These are phyloP conservation scores for Manis pentadactyla DNA, from an alignment of 2,797 vertebrate genomes.

Conservation along the genomic window DNA sequence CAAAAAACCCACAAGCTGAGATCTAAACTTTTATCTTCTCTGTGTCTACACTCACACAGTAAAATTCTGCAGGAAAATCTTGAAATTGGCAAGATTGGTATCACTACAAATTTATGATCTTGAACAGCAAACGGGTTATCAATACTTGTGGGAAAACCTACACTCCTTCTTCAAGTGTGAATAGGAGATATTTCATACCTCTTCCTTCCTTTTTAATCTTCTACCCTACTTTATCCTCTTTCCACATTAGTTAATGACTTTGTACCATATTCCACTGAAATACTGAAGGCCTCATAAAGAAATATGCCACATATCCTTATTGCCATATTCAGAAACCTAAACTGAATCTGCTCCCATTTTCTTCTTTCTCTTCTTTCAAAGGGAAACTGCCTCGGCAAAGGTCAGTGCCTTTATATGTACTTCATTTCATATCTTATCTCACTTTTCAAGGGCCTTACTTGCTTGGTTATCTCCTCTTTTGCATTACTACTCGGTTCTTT, in stretches of 20 bases:
- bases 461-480: neutral
- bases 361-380: neutral
- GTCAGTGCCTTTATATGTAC: neutral
- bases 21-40: constrained; percentile 8
- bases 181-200: neutral
- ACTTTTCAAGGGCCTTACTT: neutral
- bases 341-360: neutral
- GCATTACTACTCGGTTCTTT: neutral
- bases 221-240: neutral
- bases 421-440: neutral
- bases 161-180: neutral
- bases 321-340: neutral
- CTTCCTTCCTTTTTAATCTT: neutral
- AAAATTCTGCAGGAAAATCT: neutral
- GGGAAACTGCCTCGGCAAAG: neutral
- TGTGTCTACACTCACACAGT: neutral
- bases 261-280: neutral
- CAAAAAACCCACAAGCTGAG: neutral
- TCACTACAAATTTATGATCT: neutral
- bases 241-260: neutral
- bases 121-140: neutral
- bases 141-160: neutral
- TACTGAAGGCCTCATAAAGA: neutral
- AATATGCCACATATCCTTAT: neutral
- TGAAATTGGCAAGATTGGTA: neutral